Evolutionary conservation across 2,113 vertebrate genomes (phyloP).

Genomic region (Donacobius atricapilla): DNA sequence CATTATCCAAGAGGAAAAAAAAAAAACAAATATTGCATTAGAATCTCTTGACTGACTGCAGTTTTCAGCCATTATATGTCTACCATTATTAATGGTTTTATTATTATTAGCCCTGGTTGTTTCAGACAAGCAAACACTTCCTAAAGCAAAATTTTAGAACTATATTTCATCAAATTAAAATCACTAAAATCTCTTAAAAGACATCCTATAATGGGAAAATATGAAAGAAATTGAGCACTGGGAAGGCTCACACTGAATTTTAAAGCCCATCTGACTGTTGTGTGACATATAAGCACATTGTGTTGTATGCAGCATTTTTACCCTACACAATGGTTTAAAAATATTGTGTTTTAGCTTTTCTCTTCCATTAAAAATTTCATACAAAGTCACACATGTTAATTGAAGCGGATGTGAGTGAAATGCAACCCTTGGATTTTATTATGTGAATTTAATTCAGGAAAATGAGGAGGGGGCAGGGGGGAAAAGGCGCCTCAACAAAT

Average conservation of each 20-base stretch:
- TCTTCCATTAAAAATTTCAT: conserved; percentile 2
- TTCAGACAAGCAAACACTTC: neutral
- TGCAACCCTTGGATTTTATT: neutral
- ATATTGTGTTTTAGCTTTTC: neutral
- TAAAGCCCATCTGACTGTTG: neutral
- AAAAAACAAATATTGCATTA: neutral
- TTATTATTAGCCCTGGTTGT: neutral
- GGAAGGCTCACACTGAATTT: neutral
- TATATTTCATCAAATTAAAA: conserved; percentile 5
- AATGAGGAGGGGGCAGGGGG: neutral
- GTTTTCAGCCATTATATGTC: neutral
- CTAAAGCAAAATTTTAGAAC: neutral
- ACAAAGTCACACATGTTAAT: neutral
- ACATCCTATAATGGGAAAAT: neutral
- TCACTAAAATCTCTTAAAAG: neutral
- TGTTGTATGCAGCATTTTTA: neutral
- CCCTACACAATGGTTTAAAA: neutral
- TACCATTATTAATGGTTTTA: neutral
- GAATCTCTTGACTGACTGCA: neutral
- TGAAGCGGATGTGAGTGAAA: neutral
- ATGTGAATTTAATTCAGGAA: neutral
- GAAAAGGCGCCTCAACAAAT: conserved; percentile 45
- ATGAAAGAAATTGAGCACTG: neutral
- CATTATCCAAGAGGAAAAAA: neutral
- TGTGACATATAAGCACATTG: neutral